These are phyloP conservation scores for Apodemus agrarius DNA, from an alignment of 2,797 vertebrate genomes.

Conservation along the genomic window DNA sequence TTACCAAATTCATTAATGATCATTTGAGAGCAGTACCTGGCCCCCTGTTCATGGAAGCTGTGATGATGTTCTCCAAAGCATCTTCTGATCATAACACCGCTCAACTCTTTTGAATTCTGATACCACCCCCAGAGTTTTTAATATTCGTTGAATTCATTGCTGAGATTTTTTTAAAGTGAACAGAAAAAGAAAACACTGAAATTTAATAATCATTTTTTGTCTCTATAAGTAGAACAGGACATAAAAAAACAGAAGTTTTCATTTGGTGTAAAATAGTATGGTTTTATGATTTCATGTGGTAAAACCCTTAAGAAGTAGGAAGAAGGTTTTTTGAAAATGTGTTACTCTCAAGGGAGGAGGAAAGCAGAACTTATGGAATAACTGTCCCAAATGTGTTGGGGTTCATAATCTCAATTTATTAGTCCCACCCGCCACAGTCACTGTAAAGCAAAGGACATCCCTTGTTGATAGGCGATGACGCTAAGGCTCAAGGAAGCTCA, in stretches of 20 bases:
- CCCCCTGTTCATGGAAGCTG: background rate
- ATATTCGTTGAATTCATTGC: background rate
- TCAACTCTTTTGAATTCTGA: constrained; percentile 15
- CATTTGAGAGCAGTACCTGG: background rate
- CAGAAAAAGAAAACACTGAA: constrained; percentile 45
- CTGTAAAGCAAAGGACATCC: background rate
- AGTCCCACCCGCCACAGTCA: background rate
- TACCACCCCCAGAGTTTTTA: background rate
- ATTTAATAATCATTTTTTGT: constrained; percentile 26
- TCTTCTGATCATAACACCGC: background rate
- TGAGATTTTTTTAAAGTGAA: background rate
- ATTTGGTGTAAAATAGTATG: background rate
- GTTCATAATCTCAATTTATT: background rate
- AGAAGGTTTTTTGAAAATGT: background rate
- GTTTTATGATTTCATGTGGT: background rate
- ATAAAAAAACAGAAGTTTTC: constrained; percentile 49
- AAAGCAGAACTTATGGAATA: background rate
- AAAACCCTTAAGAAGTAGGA: background rate
- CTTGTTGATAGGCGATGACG: background rate
- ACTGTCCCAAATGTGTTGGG: background rate
- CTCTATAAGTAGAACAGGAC: constrained; percentile 37
- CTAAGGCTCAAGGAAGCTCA: background rate
- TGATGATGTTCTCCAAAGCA: background rate
- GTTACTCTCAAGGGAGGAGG: background rate
- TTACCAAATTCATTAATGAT: background rate